Evolutionary conservation across 2,888 invertebrate genomes (phyloP).

Genomic region (Athalia circularis): DNA sequence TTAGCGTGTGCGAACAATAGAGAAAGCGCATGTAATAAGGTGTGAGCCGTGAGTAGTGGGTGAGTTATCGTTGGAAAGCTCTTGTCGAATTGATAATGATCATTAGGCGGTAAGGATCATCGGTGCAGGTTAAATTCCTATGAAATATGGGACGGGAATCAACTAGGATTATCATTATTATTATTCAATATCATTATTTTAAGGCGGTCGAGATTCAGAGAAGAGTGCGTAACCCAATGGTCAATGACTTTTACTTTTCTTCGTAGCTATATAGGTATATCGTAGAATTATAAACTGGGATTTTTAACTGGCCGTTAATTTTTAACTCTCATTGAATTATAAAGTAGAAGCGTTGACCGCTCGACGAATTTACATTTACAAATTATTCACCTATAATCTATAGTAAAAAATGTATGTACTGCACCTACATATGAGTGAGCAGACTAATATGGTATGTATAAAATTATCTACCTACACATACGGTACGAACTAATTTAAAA

Average conservation of each 20-base stretch:
- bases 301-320: too few species aligned
- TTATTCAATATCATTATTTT: not conserved
- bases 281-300: too few species aligned
- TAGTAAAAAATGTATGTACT: not conserved
- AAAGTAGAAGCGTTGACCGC: too few species aligned
- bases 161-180: not conserved
- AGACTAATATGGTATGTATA: not conserved
- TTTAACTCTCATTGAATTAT: too few species aligned
- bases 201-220: not conserved
- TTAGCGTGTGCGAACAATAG: slow-evolving; percentile 3
- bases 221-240: not conserved
- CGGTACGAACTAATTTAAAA: slow-evolving; percentile 28
- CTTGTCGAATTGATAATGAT: slow-evolving; percentile 14
- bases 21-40: slow-evolving; percentile 8
- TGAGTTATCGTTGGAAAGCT: not conserved
- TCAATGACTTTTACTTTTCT: too few species aligned
- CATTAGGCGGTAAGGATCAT: not conserved
- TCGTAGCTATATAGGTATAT: too few species aligned
- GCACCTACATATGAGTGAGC: too few species aligned
- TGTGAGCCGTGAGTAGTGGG: not conserved
- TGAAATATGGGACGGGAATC: slow-evolving; percentile 1
- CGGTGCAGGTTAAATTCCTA: not conserved
- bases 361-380: not conserved
- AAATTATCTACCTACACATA: not conserved
- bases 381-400: slow-evolving; percentile 7